These are phyloP conservation scores for Microplitis deprimator DNA, from an alignment of 2,888 invertebrate genomes.

Conservation along the genomic window DNA sequence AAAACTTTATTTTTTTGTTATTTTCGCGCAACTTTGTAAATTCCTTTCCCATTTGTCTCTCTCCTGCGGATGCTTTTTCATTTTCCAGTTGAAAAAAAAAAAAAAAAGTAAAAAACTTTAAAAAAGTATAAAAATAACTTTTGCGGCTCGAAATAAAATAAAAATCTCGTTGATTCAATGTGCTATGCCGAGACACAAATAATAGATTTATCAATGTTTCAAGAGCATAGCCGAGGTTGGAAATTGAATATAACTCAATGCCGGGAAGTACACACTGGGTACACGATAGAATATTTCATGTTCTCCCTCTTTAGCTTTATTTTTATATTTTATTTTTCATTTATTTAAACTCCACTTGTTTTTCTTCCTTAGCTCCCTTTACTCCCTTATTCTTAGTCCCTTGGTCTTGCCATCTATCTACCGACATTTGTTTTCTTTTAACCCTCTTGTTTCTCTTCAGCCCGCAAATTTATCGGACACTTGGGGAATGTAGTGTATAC, in stretches of 20 bases:
- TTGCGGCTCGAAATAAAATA: neutral
- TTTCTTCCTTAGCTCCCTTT: no score
- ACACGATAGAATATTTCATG: conserved; percentile 36
- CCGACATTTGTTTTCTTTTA: conserved; percentile 17
- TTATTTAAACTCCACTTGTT: neutral
- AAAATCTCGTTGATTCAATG: conserved; percentile 21
- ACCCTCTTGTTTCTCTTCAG: conserved; percentile 21
- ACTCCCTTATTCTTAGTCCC: neutral
- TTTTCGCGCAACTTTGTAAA: conserved; percentile 17
- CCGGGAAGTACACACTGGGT: conserved; percentile 22
- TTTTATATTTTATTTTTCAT: conserved; percentile 17
- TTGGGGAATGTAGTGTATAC: conserved; percentile 27
- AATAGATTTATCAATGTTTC: conserved; percentile 43
- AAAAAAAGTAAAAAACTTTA: neutral
- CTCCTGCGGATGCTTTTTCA: conserved; percentile 7
- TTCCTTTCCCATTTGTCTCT: conserved; percentile 24
- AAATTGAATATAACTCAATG: conserved; percentile 36
- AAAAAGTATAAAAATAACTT: conserved; percentile 8
- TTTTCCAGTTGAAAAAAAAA: conserved; percentile 19
- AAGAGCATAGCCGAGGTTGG: conserved; percentile 36
- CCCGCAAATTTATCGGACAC: conserved; percentile 34
- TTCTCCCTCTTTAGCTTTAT: conserved; percentile 2
- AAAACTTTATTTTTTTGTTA: conserved; percentile 33
- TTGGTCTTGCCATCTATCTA: conserved; percentile 12
- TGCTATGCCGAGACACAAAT: conserved; percentile 30